Base-by-base conservation (phyloP, 2,888 invertebrate genomes). In the Dinocampus coccinellae region DNA sequence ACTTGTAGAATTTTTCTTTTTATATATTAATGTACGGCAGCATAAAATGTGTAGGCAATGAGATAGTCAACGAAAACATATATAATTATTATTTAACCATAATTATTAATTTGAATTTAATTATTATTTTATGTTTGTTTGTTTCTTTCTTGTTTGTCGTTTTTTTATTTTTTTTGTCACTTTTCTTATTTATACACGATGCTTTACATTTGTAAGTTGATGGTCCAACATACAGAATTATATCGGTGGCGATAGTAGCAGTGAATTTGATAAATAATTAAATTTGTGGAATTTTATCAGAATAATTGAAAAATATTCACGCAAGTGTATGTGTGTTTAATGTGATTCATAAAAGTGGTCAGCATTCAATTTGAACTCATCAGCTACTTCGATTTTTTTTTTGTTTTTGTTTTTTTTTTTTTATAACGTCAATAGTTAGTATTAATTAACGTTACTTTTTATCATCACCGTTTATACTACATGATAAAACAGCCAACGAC, bases 401-500 rank as follows among this genome's bases (percentile, higher is more conserved):
- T n/a, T n/a, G n/a, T n/a, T n/a, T n/a, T n/a, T n/a, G n/a, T n/a
- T n/a, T n/a, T n/a, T n/a, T n/a, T n/a, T n/a, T 52, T 68, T 70
- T 58, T 16, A n/a, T 69, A 66, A 65, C 53, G 33, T 66, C 6
- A 47, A 47, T 72, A 73, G 42, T 75, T 78, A 70, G 70, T 73
- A 77, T 75, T 79, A 78, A 78, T 69, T 76, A 74, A 76, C 75
- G 73, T 73, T 73, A 77, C 73, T 70, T 73, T 75, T 74, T 76
- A 77, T 78, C 75, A 79, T 80, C 73, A 79, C 71, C 79, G 76
- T 80, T 77, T 75, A 80, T 79, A 77, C 80, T 81, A 83, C 82
- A 78, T 81, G 80, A 72, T 78, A 81, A 85, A 85, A 84, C 83
- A 84, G 84, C 84, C 85, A 85, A 86, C 82, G 80, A 83, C 75